A percentile compares a stretch with the other conserved stretches of the same genome.
These are phyloP conservation scores for Sus cebifrons DNA, from an alignment of 2,797 vertebrate species.

Conservation along the genomic window DNA sequence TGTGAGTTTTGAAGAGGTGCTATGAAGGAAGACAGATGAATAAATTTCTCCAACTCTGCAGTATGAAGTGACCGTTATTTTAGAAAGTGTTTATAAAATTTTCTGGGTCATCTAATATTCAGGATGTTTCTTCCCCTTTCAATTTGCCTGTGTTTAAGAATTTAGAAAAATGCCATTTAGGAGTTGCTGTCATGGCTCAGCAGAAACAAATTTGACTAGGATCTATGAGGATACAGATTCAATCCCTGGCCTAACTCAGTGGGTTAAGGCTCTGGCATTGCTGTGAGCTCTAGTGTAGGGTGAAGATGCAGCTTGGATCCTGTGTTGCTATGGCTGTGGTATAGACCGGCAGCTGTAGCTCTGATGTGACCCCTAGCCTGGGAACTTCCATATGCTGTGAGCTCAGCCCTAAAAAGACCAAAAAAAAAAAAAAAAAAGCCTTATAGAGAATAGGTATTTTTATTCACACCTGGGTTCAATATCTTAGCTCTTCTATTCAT, in stretches of 20 bases:
- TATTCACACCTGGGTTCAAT: not conserved
- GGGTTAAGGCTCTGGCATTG: no score
- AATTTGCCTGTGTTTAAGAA: slow-evolving; percentile 30
- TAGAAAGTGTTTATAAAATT: not conserved
- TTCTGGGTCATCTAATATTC: slow-evolving; percentile 6
- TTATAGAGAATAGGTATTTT: not conserved
- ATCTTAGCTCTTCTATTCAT: not conserved
- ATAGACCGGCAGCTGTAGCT: no score
- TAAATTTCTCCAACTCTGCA: slow-evolving; percentile 11
- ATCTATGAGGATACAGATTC: no score
- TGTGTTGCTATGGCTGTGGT: no score
- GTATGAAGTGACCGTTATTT: not conserved
- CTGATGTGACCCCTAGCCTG: no score
- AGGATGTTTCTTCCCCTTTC: not conserved
- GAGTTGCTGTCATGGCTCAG: no score
- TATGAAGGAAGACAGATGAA: not conserved
- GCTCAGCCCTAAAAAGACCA: no score
- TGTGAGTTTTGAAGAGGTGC: not conserved
- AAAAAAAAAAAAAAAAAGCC: not conserved
- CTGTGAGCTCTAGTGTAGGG: no score
- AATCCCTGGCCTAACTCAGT: no score
- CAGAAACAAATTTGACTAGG: no score
- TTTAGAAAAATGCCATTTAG: not conserved
- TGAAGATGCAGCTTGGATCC: no score
- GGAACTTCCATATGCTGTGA: no score